Conservation (phyloP, 2,113 vertebrate genomes). For the Pogona vitticeps region DNA sequence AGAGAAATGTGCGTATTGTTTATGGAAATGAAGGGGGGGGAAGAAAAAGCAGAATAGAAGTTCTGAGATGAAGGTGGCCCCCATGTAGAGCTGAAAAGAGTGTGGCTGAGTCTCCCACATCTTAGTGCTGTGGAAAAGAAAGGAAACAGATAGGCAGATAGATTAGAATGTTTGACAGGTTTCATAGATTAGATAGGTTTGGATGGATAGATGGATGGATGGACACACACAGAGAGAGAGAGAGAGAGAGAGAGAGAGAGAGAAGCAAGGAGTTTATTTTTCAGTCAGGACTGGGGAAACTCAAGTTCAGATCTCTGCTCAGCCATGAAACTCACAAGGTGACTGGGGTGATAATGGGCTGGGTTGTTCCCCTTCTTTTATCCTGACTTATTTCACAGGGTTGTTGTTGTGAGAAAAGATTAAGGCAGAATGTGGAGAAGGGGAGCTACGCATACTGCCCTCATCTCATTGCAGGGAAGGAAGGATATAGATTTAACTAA, state of each 20-base stretch:
- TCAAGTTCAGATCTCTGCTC: background rate
- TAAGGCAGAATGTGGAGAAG: background rate
- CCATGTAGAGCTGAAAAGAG: slow-evolving; percentile 29
- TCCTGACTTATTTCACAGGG: background rate
- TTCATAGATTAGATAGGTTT: background rate
- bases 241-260: too few relatives aligned
- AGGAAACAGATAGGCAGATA: background rate
- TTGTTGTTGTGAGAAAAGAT: background rate
- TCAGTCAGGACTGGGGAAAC: background rate
- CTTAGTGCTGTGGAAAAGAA: slow-evolving; percentile 14
- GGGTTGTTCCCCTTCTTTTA: background rate
- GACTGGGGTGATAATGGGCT: background rate
- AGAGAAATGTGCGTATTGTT: slow-evolving; percentile 57
- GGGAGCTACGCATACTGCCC: too few relatives aligned
- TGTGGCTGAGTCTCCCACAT: background rate
- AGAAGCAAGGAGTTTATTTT: too few relatives aligned
- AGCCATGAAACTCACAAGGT: background rate
- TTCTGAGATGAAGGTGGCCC: slow-evolving; percentile 48
- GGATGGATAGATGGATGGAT: background rate
- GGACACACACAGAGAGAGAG: background rate
- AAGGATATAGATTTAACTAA: too few relatives aligned
- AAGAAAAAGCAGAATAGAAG: slow-evolving; percentile 21
- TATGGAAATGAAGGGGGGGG: slow-evolving; percentile 61
- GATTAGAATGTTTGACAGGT: too few relatives aligned
- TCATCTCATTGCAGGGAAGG: too few relatives aligned